Evolutionary conservation across 2,113 vertebrate genomes (phyloP).

Genomic region (Scomber japonicus): DNA sequence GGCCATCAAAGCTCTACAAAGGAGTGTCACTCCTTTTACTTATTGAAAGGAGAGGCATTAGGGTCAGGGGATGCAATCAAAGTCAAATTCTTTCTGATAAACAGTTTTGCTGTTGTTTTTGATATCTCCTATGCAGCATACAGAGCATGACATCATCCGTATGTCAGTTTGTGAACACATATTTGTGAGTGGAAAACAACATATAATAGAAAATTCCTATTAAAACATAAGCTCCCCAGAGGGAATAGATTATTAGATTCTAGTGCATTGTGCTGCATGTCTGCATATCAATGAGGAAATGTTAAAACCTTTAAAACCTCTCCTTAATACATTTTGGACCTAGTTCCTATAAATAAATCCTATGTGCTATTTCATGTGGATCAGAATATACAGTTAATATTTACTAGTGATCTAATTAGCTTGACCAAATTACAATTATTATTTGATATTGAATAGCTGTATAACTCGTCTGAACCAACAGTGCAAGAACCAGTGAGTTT

Average conservation of each 20-base stretch:
- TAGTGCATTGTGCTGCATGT: no score
- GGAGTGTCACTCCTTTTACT: conserved; percentile 12
- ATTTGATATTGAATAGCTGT: background rate
- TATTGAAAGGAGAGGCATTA: conserved; percentile 46
- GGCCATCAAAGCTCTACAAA: conserved; percentile 41
- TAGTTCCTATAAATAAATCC: background rate
- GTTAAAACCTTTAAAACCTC: background rate
- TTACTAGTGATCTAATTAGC: background rate
- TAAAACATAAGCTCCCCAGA: no score
- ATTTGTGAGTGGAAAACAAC: no score
- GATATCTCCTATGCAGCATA: background rate
- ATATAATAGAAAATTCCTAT: no score
- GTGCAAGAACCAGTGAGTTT: background rate
- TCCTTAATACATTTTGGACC: background rate
- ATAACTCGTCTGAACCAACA: background rate
- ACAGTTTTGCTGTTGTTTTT: background rate
- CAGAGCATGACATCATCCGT: background rate
- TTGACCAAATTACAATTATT: background rate
- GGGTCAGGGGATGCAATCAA: conserved; percentile 17
- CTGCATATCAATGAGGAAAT: background rate
- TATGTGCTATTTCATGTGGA: background rate
- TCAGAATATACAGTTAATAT: conserved; percentile 6
- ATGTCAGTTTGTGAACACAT: no score
- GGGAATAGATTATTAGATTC: no score
- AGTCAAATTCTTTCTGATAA: conserved; percentile 19